A percentile compares a stretch with the other conserved stretches of the same genome.
These are phyloP conservation scores for Aradus depressus DNA, from an alignment of 2,888 invertebrate species.

Conservation along the genomic window DNA sequence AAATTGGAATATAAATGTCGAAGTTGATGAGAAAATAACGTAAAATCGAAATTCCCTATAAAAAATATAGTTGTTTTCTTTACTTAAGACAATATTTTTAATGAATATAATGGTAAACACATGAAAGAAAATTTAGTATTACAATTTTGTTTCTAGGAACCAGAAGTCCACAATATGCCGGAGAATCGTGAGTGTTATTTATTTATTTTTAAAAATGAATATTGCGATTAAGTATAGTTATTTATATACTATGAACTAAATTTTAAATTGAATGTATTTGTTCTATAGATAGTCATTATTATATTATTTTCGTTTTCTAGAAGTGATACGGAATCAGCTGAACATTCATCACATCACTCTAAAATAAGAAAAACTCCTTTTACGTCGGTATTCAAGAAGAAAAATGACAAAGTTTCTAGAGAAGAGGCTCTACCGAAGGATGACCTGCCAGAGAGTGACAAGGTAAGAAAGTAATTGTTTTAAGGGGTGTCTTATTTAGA, in stretches of 20 bases:
- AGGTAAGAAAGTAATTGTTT: too few species aligned
- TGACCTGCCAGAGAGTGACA: constrained; percentile 5
- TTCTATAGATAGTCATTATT: constrained; percentile 3
- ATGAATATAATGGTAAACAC: not conserved
- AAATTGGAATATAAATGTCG: too few species aligned
- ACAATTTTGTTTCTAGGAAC: constrained; percentile 30
- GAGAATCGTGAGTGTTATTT: constrained; percentile 37
- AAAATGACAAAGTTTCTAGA: constrained; percentile 39
- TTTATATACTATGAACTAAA: not conserved
- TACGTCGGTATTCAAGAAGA: constrained; percentile 38
- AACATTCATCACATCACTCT: constrained; percentile 31
- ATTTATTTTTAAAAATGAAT: too few species aligned
- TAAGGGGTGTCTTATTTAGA: too few species aligned
- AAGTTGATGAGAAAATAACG: not conserved
- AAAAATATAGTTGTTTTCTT: too few species aligned
- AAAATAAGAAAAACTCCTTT: constrained; percentile 36
- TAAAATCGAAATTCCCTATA: too few species aligned
- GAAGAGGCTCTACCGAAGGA: constrained; percentile 27
- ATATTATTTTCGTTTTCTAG: constrained; percentile 36
- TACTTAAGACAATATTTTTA: not conserved
- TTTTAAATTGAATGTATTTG: not conserved
- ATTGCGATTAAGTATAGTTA: too few species aligned
- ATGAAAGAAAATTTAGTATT: not conserved
- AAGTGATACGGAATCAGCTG: constrained; percentile 58
- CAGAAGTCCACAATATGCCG: constrained; percentile 31